Evolutionary conservation across 2,888 invertebrate species (phyloP).

Genomic region (Dynastes hyllus): DNA sequence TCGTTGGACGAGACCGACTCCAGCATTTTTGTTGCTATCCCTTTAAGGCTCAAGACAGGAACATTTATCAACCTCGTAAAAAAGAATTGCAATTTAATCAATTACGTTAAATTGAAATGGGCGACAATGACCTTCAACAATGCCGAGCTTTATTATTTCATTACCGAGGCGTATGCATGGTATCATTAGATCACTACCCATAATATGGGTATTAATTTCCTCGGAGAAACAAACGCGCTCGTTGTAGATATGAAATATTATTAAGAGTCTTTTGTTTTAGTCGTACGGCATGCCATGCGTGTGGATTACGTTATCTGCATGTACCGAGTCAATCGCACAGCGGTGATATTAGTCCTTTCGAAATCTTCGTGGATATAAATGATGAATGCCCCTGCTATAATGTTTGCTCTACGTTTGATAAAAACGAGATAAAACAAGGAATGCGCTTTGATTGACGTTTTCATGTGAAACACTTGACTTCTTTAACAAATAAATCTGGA

Average conservation of each 20-base stretch:
- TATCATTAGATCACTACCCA: not conserved
- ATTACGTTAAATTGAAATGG: conserved; percentile 36
- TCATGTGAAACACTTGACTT: not conserved
- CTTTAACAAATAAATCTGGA: conserved; percentile 2
- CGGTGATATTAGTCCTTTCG: conserved; percentile 7
- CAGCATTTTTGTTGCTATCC: conserved; percentile 1
- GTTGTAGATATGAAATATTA: conserved; percentile 28
- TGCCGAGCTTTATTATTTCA: conserved; percentile 38
- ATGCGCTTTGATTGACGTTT: conserved; percentile 23
- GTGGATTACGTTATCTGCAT: conserved; percentile 27
- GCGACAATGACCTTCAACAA: conserved; percentile 44
- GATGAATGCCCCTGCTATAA: not conserved
- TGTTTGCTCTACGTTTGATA: conserved; percentile 13
- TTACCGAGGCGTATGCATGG: conserved; percentile 10
- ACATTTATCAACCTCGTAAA: conserved; percentile 12
- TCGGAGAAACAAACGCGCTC: conserved; percentile 8
- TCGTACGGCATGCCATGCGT: conserved; percentile 19
- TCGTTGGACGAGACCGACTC: conserved; percentile 6
- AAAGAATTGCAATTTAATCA: conserved; percentile 37
- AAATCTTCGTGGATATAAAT: conserved; percentile 20
- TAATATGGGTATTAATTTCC: conserved; percentile 29
- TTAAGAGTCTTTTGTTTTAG: conserved; percentile 28
- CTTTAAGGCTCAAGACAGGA: conserved; percentile 6
- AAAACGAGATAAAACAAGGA: conserved; percentile 20
- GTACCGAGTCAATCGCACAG: not conserved